Conservation (phyloP, 2,888 invertebrate genomes). For the Trissolcus japonicus region DNA sequence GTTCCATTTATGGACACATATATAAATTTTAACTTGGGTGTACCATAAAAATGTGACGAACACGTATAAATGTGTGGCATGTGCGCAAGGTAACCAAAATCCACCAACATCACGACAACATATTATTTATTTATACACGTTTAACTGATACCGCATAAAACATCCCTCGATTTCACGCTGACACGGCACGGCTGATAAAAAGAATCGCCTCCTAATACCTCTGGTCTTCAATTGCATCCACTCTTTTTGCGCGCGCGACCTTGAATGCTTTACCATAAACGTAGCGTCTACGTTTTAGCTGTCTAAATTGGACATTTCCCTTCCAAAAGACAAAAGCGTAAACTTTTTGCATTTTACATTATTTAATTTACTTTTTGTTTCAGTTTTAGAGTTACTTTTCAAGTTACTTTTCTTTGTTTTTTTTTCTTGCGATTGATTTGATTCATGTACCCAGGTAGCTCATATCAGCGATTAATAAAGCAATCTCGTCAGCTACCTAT, state of each 20-base stretch:
- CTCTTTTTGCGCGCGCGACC: slow-evolving; percentile 28
- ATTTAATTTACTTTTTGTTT: slow-evolving; percentile 12
- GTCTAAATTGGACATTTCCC: slow-evolving; percentile 38
- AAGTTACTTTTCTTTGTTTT: slow-evolving; percentile 4
- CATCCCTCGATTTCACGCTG: slow-evolving; percentile 56
- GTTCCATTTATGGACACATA: too few species aligned
- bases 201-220: slow-evolving; percentile 27
- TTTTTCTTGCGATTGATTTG: neutral
- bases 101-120: slow-evolving; percentile 62
- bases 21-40: too few species aligned
- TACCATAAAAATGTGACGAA: too few species aligned
- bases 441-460: too few species aligned
- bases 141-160: slow-evolving; percentile 54
- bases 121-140: slow-evolving; percentile 28
- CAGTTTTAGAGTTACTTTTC: slow-evolving; percentile 1
- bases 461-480: too few species aligned
- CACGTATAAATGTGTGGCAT: slow-evolving; percentile 16
- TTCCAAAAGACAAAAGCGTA: neutral
- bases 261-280: slow-evolving; percentile 49
- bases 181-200: slow-evolving; percentile 55
- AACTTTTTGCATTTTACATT: neutral
- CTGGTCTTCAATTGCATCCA: slow-evolving; percentile 14
- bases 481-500: too few species aligned
- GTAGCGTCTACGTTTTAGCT: slow-evolving; percentile 48
- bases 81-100: slow-evolving; percentile 60